Conservation (phyloP, 2,797 vertebrate genomes). For the Hylomyscus alleni region DNA sequence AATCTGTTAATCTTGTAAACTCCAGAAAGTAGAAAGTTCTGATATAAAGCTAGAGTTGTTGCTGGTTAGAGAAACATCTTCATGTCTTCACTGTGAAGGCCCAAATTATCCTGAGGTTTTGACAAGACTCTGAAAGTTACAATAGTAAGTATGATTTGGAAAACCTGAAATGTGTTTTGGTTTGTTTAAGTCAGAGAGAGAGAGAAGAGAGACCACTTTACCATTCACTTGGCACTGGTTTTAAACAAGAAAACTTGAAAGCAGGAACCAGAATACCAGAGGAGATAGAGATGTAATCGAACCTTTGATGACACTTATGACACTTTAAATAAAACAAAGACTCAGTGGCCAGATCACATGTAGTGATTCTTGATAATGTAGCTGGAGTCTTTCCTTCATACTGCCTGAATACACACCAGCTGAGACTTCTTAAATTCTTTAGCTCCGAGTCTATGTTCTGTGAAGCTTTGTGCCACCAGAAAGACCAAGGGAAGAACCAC, state of each 20-base stretch:
- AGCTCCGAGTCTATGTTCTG: background rate
- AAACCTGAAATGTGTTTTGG: conserved; percentile 2
- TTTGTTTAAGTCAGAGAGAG: background rate
- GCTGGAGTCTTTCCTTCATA: background rate
- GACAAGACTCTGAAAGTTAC: background rate
- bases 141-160: background rate
- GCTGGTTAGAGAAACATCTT: background rate
- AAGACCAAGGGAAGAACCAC: background rate
- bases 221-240: background rate
- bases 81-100: background rate
- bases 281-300: background rate
- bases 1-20: background rate
- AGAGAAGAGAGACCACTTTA: background rate
- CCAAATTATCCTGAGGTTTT: background rate
- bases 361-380: background rate
- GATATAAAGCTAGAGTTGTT: background rate
- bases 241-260: conserved; percentile 21
- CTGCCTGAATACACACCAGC: background rate
- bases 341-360: background rate
- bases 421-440: background rate
- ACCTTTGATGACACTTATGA: background rate
- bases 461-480: background rate
- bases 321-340: background rate
- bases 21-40: background rate
- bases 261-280: background rate